These are phyloP conservation scores for Ceyx margarethae DNA, from an alignment of 2,113 vertebrate species.

Conservation along the genomic window DNA sequence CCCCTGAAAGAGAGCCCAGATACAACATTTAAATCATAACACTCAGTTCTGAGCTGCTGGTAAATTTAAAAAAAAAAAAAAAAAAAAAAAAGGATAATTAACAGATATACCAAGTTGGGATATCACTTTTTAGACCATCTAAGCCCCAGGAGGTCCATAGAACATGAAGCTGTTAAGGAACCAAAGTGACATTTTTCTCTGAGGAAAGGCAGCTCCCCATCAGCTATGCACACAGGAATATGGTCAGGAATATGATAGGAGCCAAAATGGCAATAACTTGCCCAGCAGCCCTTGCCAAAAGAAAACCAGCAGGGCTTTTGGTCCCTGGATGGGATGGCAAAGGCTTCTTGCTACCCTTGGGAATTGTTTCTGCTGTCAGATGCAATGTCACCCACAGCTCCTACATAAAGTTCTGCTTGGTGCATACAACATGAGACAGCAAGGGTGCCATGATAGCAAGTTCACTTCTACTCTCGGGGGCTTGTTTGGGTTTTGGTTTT, in stretches of 20 bases:
- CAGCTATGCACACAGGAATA: not conserved
- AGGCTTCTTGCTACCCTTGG: not conserved
- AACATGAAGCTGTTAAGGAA: accelerated
- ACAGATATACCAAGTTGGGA: not conserved
- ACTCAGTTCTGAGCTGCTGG: not conserved
- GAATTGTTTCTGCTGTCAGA: accelerated
- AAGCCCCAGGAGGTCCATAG: not conserved
- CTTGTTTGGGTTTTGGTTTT: not conserved
- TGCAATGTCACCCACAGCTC: not conserved
- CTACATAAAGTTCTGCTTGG: not conserved
- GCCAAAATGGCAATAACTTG: not conserved
- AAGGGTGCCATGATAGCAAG: not conserved
- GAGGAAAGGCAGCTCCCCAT: not conserved
- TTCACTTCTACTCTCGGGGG: not conserved
- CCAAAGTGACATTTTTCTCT: not conserved
- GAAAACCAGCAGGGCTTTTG: not conserved
- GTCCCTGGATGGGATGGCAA: not conserved
- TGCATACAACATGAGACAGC: not conserved
- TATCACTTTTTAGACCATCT: not conserved
- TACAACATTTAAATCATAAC: not conserved
- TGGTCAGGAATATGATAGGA: not conserved
- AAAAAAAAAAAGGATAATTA: not conserved
- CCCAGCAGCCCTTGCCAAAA: not conserved
- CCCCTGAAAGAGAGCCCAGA: conserved; percentile 26
- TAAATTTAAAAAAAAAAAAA: not conserved